phyloP scores from a whole-genome alignment of 2,113 vertebrate genomes.

The Gymnogyps californianus region DNA sequence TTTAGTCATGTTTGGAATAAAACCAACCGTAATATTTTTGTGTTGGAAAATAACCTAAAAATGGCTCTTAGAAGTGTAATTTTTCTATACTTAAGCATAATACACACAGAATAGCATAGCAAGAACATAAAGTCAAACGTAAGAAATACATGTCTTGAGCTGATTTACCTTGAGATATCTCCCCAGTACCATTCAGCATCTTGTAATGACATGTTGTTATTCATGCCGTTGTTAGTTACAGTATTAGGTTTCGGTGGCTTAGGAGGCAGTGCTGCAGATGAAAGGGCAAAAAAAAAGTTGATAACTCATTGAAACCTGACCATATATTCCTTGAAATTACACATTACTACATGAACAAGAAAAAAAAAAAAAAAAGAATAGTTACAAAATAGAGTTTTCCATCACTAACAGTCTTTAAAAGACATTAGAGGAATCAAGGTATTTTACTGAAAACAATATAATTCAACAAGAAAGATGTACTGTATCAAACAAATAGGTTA shows the following conservation, averaged over 20 bases:
- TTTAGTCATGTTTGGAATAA: conserved; percentile 44
- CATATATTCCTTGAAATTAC: not conserved
- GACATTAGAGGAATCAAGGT: not conserved
- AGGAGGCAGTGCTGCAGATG: conserved; percentile 90
- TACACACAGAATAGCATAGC: not conserved
- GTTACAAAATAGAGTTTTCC: not conserved
- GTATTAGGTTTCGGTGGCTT: conserved; percentile 91
- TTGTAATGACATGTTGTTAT: conserved; percentile 97
- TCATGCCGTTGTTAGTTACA: conserved; percentile 93
- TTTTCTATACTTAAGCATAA: not conserved
- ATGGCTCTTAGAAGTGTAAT: not conserved
- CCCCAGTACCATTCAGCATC: conserved; percentile 99
- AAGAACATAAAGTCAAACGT: not conserved
- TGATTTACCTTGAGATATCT: conserved; percentile 92
- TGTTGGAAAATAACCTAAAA: conserved; percentile 52
- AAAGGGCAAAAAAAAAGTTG: not conserved
- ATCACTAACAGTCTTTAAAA: not conserved
- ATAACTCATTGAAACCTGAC: not conserved
- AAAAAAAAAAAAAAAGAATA: not conserved
- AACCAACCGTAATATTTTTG: conserved; percentile 19
- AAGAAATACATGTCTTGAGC: not conserved
- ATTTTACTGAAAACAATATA: not conserved
- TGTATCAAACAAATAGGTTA: not conserved
- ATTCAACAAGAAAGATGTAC: not conserved
- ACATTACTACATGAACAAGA: not conserved